A percentile compares a stretch with the other conserved stretches of the same genome.
Evolutionary conservation across 2,888 invertebrate genomes (phyloP).

Genomic region (Nemotelus nigrinus): DNA sequence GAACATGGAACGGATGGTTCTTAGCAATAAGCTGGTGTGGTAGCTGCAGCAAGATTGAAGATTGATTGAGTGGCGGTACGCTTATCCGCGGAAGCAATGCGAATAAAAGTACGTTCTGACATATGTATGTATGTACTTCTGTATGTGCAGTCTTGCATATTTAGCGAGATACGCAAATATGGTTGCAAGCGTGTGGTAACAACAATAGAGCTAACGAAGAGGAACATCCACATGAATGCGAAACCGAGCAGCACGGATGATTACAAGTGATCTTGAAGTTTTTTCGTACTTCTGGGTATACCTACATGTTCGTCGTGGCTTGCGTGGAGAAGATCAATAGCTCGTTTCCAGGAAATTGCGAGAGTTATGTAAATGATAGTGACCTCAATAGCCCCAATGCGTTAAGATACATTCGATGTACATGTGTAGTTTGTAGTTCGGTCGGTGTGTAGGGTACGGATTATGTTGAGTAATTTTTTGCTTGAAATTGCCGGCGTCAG

Average conservation of each 20-base stretch:
- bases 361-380: conserved; percentile 18
- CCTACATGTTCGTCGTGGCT: too few relatives aligned
- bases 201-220: not conserved
- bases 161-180: too few relatives aligned
- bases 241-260: not conserved
- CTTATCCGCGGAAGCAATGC: too few relatives aligned
- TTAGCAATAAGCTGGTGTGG: conserved; percentile 15
- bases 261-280: conserved; percentile 31
- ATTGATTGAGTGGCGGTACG: conserved; percentile 34
- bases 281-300: conserved; percentile 19
- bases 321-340: conserved; percentile 20
- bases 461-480: too few relatives aligned
- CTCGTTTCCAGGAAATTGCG: conserved; percentile 34
- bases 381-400: conserved; percentile 6
- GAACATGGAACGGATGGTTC: too few relatives aligned
- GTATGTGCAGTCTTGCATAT: too few relatives aligned
- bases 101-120: too few relatives aligned
- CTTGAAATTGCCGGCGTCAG: too few relatives aligned
- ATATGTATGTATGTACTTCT: too few relatives aligned
- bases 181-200: too few relatives aligned
- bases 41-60: conserved; percentile 25
- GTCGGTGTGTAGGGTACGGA: too few relatives aligned
- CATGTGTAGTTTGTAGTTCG: too few relatives aligned
- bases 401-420: not conserved
- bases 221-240: not conserved